Evolutionary conservation across 2,113 vertebrate species (phyloP).

Genomic region (human (Homo sapiens)): DNA sequence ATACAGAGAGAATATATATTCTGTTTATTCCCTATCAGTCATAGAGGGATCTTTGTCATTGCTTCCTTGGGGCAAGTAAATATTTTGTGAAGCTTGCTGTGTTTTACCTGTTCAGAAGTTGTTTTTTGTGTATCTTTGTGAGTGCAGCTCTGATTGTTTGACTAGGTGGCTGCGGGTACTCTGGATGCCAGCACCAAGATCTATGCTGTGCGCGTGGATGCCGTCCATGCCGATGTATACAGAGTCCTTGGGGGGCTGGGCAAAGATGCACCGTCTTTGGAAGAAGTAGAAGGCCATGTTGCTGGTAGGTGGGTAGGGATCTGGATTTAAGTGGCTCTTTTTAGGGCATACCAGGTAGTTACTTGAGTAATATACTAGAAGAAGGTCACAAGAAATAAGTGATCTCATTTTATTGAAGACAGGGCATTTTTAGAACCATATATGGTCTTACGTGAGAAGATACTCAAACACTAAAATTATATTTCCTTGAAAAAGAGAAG

Average conservation of each 20-base stretch:
- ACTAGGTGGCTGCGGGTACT: conserved; percentile 93
- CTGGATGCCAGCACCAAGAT: conserved; percentile 98
- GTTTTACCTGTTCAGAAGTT: neutral
- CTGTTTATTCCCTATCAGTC: neutral
- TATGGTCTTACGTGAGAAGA: neutral
- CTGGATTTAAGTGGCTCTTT: neutral
- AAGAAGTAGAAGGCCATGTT: conserved; percentile 28
- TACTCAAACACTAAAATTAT: neutral
- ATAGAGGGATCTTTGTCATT: neutral
- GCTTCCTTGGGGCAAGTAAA: neutral
- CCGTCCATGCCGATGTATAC: conserved; percentile 93
- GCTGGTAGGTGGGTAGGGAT: conserved; percentile 71
- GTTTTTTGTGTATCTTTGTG: neutral
- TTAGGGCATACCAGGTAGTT: neutral
- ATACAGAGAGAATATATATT: neutral
- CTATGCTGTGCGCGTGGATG: conserved; percentile 94
- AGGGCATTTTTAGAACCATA: neutral
- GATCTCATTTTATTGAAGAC: neutral
- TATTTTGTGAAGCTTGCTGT: neutral
- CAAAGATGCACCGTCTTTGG: conserved; percentile 79
- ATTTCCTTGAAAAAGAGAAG: conserved; percentile 6
- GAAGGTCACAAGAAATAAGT: neutral
- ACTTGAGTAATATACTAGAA: neutral
- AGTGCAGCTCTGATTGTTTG: neutral
- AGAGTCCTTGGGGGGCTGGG: conserved; percentile 92